phyloP scores from a whole-genome alignment of 2,888 invertebrate species.

The Ochropacha duplaris region DNA sequence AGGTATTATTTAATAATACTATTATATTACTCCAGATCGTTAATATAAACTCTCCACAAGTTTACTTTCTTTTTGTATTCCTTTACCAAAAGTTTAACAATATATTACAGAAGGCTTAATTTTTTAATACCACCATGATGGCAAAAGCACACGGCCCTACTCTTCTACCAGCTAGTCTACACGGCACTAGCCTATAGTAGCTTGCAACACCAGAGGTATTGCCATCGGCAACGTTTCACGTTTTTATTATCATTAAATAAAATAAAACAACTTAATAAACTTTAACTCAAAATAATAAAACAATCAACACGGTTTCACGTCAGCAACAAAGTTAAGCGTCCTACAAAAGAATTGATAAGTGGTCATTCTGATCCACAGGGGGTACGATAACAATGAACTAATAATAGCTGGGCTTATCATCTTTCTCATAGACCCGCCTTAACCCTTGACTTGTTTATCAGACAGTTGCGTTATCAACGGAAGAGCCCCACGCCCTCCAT shows the following conservation, averaged over 20 bases:
- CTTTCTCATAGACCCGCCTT: slow-evolving; percentile 27
- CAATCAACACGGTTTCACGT: not conserved
- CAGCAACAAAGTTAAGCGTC: not conserved
- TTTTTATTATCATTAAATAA: not conserved
- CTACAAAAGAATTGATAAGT: slow-evolving; percentile 13
- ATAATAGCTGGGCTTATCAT: slow-evolving; percentile 23
- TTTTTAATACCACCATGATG: no score
- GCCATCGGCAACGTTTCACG: not conserved
- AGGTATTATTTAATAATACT: no score
- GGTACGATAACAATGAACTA: slow-evolving; percentile 33
- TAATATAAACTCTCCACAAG: no score
- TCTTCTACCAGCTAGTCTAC: no score
- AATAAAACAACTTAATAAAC: not conserved
- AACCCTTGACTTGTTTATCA: slow-evolving; percentile 16
- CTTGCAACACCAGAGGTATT: no score
- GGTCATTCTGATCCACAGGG: slow-evolving; percentile 34
- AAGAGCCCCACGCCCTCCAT: not conserved
- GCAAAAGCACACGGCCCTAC: no score
- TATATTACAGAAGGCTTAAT: no score
- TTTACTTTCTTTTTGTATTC: no score
- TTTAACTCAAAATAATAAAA: not conserved
- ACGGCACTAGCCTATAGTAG: no score
- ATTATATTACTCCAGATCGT: not conserved
- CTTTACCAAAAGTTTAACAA: no score
- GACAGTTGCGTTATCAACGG: not conserved